Percentiles rank a stretch among this genome's conserved stretches.
Conservation (phyloP, 2,113 vertebrate species). For the Maccullochella peelii region DNA sequence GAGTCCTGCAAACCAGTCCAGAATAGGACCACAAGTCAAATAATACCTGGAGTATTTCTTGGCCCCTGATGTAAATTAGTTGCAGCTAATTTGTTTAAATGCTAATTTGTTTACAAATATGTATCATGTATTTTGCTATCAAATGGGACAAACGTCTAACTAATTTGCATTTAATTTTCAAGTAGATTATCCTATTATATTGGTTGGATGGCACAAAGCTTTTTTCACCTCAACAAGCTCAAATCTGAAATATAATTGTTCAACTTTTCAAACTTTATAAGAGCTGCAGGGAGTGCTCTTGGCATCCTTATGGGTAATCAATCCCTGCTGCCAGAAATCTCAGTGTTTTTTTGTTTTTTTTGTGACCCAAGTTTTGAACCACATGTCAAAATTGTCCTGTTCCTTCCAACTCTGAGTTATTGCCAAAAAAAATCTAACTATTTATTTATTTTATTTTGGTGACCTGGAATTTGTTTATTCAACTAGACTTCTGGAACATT, state of each 20-base stretch:
- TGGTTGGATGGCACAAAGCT: not conserved
- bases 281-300: not conserved
- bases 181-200: too few species aligned
- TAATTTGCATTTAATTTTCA: not conserved
- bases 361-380: constrained; percentile 4
- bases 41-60: not conserved
- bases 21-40: not conserved
- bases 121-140: not conserved
- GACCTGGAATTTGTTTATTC: not conserved
- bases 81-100: not conserved
- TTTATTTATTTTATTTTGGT: not conserved
- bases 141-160: not conserved
- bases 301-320: not conserved
- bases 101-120: not conserved
- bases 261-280: not conserved
- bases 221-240: not conserved
- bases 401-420: not conserved
- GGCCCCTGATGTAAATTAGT: not conserved
- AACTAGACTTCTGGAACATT: not conserved
- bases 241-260: not conserved
- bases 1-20: not conserved
- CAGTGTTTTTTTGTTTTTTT: not conserved
- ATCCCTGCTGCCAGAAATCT: not conserved
- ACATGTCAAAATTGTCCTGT: not conserved
- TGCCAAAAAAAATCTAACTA: not conserved